Evolutionary conservation across 1,140 invertebrate species (phyloP).

Genomic region (Pseudomyrmex gracilis): DNA sequence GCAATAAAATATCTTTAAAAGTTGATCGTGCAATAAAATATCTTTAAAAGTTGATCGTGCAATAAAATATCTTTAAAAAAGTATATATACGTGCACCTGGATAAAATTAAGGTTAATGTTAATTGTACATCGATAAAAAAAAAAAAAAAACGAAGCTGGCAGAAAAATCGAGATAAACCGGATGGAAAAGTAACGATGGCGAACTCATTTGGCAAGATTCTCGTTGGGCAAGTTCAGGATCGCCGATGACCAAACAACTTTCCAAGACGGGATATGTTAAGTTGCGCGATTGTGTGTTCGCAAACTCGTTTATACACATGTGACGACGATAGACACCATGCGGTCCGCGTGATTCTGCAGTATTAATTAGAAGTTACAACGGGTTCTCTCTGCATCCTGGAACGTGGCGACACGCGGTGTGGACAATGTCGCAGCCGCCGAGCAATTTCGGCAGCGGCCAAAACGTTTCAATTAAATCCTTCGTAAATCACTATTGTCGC

Average conservation of each 20-base stretch:
- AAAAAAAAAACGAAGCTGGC: too few relatives aligned
- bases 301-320: conserved; percentile 28
- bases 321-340: neutral
- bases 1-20: too few relatives aligned
- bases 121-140: too few relatives aligned
- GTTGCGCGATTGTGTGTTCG: neutral
- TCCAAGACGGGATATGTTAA: conserved; percentile 23
- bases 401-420: conserved; percentile 4
- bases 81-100: too few relatives aligned
- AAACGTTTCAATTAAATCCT: conserved; percentile 63
- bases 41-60: too few relatives aligned
- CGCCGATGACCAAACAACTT: conserved; percentile 27
- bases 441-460: conserved; percentile 26
- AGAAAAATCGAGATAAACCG: neutral
- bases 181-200: conserved; percentile 17
- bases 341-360: conserved; percentile 3
- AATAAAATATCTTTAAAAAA: too few relatives aligned
- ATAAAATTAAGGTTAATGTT: too few relatives aligned
- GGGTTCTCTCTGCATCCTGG: conserved; percentile 24
- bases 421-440: neutral
- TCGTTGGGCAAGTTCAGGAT: conserved; percentile 38
- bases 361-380: conserved; percentile 48
- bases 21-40: too few relatives aligned
- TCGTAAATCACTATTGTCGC: conserved; percentile 42
- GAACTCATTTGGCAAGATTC: conserved; percentile 11